A percentile compares a stretch with the other conserved stretches of the same genome.
phyloP scores from a whole-genome alignment of 2,113 vertebrate species.

The Percina caprodes region DNA sequence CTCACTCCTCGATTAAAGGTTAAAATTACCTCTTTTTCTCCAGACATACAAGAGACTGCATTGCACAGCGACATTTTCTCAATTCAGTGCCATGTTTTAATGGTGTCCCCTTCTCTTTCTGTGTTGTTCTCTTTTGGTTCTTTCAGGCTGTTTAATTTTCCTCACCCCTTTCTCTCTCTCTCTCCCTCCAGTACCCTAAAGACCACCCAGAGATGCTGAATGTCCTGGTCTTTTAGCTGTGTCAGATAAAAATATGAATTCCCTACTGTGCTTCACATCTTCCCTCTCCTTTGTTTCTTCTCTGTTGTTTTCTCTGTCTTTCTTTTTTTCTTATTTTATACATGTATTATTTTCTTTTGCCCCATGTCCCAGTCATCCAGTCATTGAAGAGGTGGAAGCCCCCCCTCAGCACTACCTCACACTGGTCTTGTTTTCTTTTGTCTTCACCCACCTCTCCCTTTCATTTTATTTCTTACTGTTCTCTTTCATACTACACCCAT shows the following conservation, averaged over 20 bases:
- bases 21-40: not conserved
- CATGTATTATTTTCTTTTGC: not conserved
- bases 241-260: slow-evolving; percentile 10
- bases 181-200: slow-evolving; percentile 11
- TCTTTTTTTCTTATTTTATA: slow-evolving; percentile 1
- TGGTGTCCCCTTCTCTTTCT: not conserved
- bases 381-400: not conserved
- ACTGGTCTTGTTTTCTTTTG: not conserved
- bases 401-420: not conserved
- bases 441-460: not conserved
- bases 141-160: slow-evolving; percentile 25
- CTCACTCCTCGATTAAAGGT: not conserved
- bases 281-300: not conserved
- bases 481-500: not conserved
- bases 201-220: slow-evolving; percentile 29
- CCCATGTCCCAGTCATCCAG: not conserved
- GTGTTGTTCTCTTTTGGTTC: not conserved
- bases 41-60: not conserved
- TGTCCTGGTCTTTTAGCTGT: slow-evolving; percentile 18
- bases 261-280: slow-evolving; percentile 15
- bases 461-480: not conserved
- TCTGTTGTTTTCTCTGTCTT: slow-evolving; percentile 7
- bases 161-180: not conserved
- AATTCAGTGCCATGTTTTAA: not conserved
- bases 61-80: not conserved